Conservation (phyloP, 2,113 vertebrate species). For the Athene cunicularia region DNA sequence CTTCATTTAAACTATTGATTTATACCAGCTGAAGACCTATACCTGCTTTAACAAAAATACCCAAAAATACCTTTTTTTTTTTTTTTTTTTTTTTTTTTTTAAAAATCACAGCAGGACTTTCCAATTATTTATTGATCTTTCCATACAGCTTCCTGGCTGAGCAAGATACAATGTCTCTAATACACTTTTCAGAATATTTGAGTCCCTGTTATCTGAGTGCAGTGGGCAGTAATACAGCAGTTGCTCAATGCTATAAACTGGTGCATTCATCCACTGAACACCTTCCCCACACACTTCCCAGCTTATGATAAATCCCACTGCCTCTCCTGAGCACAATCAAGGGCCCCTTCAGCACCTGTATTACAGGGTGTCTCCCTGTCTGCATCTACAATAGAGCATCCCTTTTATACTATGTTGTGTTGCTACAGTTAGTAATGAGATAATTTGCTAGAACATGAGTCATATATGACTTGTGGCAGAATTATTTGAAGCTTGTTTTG, state of each 20-base stretch:
- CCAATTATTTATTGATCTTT: neutral
- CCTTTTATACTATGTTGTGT: neutral
- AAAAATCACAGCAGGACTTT: neutral
- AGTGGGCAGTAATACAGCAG: neutral
- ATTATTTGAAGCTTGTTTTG: neutral
- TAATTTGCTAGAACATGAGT: neutral
- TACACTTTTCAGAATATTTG: neutral
- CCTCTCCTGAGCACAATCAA: neutral
- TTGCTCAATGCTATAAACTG: too few relatives aligned
- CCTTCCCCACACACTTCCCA: neutral
- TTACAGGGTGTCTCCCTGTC: neutral
- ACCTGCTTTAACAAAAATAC: neutral
- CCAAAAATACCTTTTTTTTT: neutral
- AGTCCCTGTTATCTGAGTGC: fast-evolving
- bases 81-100: neutral
- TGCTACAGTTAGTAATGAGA: neutral
- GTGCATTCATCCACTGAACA: neutral
- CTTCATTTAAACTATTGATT: neutral
- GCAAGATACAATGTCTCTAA: neutral
- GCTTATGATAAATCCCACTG: neutral
- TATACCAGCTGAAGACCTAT: neutral
- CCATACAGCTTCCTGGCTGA: neutral
- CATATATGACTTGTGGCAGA: neutral
- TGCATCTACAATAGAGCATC: neutral
- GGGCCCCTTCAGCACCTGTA: neutral